Evolutionary conservation across 53 echinoderm and acorn worm genomes (phyloP).

Genomic region (Arbacia lixula): DNA sequence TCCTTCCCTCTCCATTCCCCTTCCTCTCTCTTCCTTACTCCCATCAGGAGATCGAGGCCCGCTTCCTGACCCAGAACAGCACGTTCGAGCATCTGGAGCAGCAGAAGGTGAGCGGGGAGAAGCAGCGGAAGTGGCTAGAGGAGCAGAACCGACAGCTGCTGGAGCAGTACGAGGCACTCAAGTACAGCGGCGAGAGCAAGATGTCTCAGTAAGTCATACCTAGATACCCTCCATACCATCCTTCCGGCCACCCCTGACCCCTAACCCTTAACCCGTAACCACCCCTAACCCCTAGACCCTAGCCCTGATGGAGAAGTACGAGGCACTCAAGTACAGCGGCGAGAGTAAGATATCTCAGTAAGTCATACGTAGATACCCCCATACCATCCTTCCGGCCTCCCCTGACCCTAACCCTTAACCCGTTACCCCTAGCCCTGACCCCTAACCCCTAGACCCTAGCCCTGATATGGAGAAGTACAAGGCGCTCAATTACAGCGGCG

Average conservation of each 20-base stretch:
- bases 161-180: conserved; percentile 95
- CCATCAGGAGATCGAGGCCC: conserved; percentile 85
- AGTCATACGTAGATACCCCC: too few relatives aligned
- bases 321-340: conserved; percentile 98
- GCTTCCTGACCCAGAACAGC: conserved; percentile 80
- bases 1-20: too few relatives aligned
- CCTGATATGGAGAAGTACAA: conserved; percentile 88
- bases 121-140: conserved; percentile 82
- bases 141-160: conserved; percentile 85
- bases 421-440: too few relatives aligned
- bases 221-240: too few relatives aligned
- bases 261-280: too few relatives aligned
- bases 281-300: too few relatives aligned
- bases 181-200: conserved; percentile 97
- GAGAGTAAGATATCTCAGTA: conserved; percentile 94
- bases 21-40: too few relatives aligned
- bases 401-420: too few relatives aligned
- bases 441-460: conserved; percentile 83
- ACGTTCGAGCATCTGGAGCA: conserved; percentile 77
- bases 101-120: conserved; percentile 81
- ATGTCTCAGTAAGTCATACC: conserved; percentile 92
- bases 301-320: conserved; percentile 85
- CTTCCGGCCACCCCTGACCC: too few relatives aligned
- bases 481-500: conserved; percentile 98
- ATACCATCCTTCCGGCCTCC: too few relatives aligned